Conservation (phyloP, 2,797 vertebrate species). For the Prunella strophiata region DNA sequence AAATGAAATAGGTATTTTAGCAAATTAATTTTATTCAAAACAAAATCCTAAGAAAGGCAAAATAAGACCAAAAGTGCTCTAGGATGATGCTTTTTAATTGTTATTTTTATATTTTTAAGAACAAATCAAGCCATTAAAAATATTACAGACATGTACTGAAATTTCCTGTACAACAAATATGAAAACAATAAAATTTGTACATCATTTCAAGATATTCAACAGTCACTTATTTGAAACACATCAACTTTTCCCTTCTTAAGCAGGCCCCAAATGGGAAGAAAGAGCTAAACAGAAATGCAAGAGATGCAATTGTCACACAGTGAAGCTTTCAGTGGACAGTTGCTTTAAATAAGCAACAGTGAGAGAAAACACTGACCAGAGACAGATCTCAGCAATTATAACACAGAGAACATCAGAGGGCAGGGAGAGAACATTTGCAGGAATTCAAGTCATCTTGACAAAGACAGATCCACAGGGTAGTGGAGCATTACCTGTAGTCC, state of each 20-base stretch:
- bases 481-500: not conserved
- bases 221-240: slow-evolving; percentile 71
- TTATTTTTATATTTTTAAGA: slow-evolving; percentile 75
- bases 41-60: not conserved
- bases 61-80: not conserved
- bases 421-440: not conserved
- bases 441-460: not conserved
- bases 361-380: slow-evolving; percentile 4
- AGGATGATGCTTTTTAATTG: slow-evolving; percentile 77
- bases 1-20: not conserved
- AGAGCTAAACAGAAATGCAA: slow-evolving; percentile 8
- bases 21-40: not conserved
- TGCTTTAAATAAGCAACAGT: not conserved
- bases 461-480: not conserved
- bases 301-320: slow-evolving; percentile 28
- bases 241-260: slow-evolving; percentile 68
- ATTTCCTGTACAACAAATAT: slow-evolving; percentile 77
- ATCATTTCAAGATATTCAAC: slow-evolving; percentile 74
- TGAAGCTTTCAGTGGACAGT: slow-evolving; percentile 19
- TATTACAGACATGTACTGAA: slow-evolving; percentile 67
- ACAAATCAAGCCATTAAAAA: slow-evolving; percentile 74
- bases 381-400: not conserved
- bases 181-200: slow-evolving; percentile 75
- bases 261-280: slow-evolving; percentile 23
- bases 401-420: not conserved